Evolutionary conservation across 2,888 invertebrate species (phyloP).

Genomic region (Aradus depressus): DNA sequence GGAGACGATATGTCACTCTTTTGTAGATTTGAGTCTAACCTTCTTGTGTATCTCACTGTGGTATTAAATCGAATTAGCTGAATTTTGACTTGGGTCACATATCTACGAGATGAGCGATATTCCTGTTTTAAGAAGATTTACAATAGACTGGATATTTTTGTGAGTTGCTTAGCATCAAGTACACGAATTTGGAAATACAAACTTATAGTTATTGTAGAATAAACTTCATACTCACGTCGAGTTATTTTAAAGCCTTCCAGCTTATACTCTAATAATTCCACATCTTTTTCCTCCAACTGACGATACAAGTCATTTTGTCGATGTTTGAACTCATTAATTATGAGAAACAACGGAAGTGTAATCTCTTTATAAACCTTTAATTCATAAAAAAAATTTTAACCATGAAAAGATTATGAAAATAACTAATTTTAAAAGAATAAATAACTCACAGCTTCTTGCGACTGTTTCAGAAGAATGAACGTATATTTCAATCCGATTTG

Average conservation of each 20-base stretch:
- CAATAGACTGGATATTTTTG: too few species aligned
- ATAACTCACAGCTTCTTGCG: slow-evolving; percentile 14
- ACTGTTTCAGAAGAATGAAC: slow-evolving; percentile 10
- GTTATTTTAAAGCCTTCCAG: slow-evolving; percentile 24
- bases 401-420: neutral
- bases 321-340: slow-evolving; percentile 20
- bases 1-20: too few species aligned
- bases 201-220: too few species aligned
- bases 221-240: slow-evolving; percentile 20
- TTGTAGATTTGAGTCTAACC: too few species aligned
- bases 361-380: slow-evolving; percentile 22
- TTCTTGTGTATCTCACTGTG: too few species aligned
- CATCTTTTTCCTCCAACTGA: slow-evolving; percentile 23
- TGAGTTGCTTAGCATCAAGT: too few species aligned
- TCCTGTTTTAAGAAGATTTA: too few species aligned
- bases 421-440: neutral
- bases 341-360: slow-evolving; percentile 20
- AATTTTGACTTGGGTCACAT: too few species aligned
- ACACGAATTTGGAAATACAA: too few species aligned
- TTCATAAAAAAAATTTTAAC: neutral
- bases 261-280: slow-evolving; percentile 24
- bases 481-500: slow-evolving; percentile 9
- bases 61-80: too few species aligned
- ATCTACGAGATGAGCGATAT: too few species aligned
- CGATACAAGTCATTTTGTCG: slow-evolving; percentile 15